A percentile compares a stretch with the other conserved stretches of the same genome.
Evolutionary conservation across 53 echinoderm and acorn worm species (phyloP).

Genomic region (Temnopleurus reevesii): DNA sequence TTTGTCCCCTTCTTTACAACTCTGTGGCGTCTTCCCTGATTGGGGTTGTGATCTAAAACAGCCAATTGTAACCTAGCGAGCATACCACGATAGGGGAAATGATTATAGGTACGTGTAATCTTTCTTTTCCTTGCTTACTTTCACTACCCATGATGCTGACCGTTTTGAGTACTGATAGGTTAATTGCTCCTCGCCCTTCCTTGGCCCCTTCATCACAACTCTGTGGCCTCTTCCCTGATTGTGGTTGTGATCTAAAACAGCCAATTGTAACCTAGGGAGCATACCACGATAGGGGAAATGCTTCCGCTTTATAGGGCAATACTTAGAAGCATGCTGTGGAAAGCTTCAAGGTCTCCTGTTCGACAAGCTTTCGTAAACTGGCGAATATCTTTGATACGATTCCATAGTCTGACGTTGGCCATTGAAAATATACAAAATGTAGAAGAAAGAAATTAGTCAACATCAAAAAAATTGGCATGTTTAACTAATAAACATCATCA

Average conservation of each 20-base stretch:
- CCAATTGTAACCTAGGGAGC: conserved; percentile 38
- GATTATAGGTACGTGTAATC: background rate
- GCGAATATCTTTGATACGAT: conserved; percentile 19
- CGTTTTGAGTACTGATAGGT: background rate
- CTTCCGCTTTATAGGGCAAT: conserved; percentile 60
- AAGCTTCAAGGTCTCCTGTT: conserved; percentile 60
- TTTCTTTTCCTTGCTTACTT: background rate
- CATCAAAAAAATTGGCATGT: too few relatives aligned
- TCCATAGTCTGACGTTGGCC: too few relatives aligned
- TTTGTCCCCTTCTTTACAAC: too few relatives aligned
- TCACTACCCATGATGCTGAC: background rate
- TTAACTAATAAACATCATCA: too few relatives aligned
- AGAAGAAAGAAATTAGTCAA: too few relatives aligned
- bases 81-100: too few relatives aligned
- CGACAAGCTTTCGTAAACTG: conserved; percentile 20
- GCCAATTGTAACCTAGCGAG: too few relatives aligned
- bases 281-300: conserved; percentile 34
- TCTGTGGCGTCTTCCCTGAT: too few relatives aligned
- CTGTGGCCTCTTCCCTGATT: background rate
- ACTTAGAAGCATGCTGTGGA: conserved; percentile 59
- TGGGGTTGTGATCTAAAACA: too few relatives aligned
- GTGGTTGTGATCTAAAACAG: conserved; percentile 58
- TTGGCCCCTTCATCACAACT: background rate
- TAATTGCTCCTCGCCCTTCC: background rate
- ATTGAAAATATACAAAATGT: too few relatives aligned